Conservation (phyloP, 2,113 vertebrate species). For the Oreochromis niloticus region DNA sequence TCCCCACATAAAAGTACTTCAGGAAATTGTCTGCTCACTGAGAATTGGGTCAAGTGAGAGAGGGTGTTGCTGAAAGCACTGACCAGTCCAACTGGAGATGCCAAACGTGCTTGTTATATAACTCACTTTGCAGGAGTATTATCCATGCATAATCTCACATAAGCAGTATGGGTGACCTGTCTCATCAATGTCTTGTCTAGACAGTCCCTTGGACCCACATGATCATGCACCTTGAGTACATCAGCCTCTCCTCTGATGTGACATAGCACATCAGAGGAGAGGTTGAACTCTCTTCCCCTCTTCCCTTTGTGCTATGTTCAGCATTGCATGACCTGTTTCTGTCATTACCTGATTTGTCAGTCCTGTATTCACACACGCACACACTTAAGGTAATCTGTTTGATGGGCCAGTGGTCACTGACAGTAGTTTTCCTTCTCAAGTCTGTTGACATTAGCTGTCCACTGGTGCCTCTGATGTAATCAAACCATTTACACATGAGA, state of each 20-base stretch:
- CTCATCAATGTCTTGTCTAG: slow-evolving; percentile 4
- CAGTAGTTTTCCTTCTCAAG: not conserved
- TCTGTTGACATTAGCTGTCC: not conserved
- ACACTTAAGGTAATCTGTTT: slow-evolving; percentile 3
- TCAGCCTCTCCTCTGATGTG: not conserved
- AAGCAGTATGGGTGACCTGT: not conserved
- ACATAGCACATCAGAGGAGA: not conserved
- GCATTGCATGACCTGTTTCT: slow-evolving; percentile 25
- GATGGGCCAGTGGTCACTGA: not conserved
- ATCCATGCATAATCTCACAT: not conserved
- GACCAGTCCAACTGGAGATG: not conserved
- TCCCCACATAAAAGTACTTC: not conserved
- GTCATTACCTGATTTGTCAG: not conserved
- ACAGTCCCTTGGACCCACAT: not conserved
- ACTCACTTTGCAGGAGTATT: not conserved
- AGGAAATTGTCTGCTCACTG: not conserved
- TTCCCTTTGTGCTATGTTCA: not conserved
- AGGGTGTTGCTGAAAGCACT: not conserved
- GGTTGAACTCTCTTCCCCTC: not conserved
- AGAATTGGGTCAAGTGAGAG: not conserved
- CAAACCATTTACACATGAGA: not conserved
- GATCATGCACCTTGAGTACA: not conserved
- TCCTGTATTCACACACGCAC: not conserved
- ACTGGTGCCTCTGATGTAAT: not conserved
- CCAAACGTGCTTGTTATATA: not conserved